Percentiles rank a stretch among this genome's conserved stretches.
Evolutionary conservation across 2,797 vertebrate species (phyloP).

Genomic region (Austrolebias charrua): DNA sequence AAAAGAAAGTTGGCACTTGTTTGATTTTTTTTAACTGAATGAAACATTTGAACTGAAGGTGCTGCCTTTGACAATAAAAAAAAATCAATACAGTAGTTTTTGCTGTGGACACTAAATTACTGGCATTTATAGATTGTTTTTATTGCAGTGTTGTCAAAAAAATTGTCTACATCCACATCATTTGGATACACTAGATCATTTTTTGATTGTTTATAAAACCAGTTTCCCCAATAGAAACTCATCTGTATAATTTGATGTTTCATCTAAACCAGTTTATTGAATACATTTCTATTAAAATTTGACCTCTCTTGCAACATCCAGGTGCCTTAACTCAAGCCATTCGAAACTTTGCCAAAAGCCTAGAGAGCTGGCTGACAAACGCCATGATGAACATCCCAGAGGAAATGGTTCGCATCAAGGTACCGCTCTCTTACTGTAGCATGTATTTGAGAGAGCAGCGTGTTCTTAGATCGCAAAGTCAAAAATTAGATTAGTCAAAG

Average conservation of each 20-base stretch:
- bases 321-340: conserved; percentile 99
- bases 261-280: neutral
- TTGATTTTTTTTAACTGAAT: too few relatives aligned
- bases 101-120: neutral
- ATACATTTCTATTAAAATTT: neutral
- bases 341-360: conserved; percentile 94
- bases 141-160: neutral
- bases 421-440: conserved; percentile 25
- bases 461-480: neutral
- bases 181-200: neutral
- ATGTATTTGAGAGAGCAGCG: neutral
- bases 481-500: neutral
- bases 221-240: neutral
- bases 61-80: too few relatives aligned
- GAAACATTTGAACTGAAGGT: too few relatives aligned
- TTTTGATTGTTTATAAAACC: neutral
- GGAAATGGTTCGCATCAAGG: conserved; percentile 95
- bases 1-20: too few relatives aligned
- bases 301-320: conserved; percentile 41
- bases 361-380: conserved; percentile 94
- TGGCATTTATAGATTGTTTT: neutral
- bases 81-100: too few relatives aligned
- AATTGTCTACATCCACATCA: neutral
- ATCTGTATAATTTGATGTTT: neutral
- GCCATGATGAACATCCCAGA: conserved; percentile 97